phyloP scores from a whole-genome alignment of 2,113 vertebrate species.

The Girardinichthys multiradiatus region DNA sequence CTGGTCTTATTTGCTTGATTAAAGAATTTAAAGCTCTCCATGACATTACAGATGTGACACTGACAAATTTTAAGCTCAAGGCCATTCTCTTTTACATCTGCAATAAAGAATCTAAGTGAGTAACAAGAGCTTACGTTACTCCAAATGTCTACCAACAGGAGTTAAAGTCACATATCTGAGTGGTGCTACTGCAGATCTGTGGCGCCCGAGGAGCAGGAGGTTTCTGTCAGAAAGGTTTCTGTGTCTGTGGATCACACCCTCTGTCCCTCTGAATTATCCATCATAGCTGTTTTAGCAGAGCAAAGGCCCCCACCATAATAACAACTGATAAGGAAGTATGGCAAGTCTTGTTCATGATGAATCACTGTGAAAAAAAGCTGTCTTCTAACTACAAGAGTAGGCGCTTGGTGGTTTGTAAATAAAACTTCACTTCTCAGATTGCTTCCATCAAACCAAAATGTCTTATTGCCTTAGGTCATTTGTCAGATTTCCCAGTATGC shows the following conservation, averaged over 20 bases:
- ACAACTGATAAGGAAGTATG: conserved; percentile 45
- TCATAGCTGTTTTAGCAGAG: conserved; percentile 29
- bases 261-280: conserved; percentile 40
- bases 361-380: conserved; percentile 33
- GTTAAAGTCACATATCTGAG: conserved; percentile 12
- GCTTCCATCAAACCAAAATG: not conserved
- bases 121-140: conserved; percentile 34
- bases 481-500: not conserved
- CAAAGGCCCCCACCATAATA: conserved; percentile 38
- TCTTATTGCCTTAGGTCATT: conserved; percentile 1
- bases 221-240: conserved; percentile 22
- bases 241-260: conserved; percentile 27
- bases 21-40: conserved; percentile 15
- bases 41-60: conserved; percentile 43
- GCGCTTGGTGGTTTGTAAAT: conserved; percentile 34
- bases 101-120: not conserved
- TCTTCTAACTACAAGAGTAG: not conserved
- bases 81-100: conserved; percentile 32
- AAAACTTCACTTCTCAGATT: not conserved
- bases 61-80: conserved; percentile 49
- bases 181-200: not conserved
- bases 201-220: conserved; percentile 41
- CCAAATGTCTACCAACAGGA: conserved; percentile 27
- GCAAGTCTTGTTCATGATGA: conserved; percentile 28
- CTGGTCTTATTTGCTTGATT: conserved; percentile 27